Conservation (phyloP, 2,888 invertebrate genomes). For the Dichetophora obliterata region DNA sequence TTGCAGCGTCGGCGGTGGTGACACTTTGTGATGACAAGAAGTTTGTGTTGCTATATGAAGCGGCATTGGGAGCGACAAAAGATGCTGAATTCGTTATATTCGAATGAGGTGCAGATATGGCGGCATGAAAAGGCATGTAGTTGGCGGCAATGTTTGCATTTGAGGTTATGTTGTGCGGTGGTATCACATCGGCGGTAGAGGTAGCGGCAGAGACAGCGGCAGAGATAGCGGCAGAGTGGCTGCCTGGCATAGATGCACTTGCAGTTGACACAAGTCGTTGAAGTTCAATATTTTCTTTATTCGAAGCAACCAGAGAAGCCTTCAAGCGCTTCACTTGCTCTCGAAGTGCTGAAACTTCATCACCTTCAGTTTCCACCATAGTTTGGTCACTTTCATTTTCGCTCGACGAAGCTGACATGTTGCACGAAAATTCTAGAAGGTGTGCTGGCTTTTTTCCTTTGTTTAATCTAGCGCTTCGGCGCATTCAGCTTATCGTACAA, state of each 20-base stretch:
- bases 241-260: background rate
- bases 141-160: too few relatives aligned
- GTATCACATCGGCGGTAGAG: background rate
- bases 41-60: background rate
- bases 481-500: too few relatives aligned
- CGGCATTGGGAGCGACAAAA: background rate
- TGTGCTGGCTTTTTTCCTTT: background rate
- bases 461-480: background rate
- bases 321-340: background rate
- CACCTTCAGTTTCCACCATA: background rate
- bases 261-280: background rate
- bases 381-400: background rate
- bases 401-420: background rate
- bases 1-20: too few relatives aligned
- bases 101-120: too few relatives aligned
- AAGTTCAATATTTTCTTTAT: background rate
- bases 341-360: background rate
- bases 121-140: too few relatives aligned
- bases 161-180: too few relatives aligned
- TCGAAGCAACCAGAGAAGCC: background rate
- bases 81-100: background rate
- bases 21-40: background rate
- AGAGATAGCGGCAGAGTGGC: background rate
- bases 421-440: background rate
- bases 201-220: background rate